Evolutionary conservation across 2,888 invertebrate species (phyloP), one percentile per base, ranked within the genome.

Genomic region (Slavum lentiscoides): DNA sequence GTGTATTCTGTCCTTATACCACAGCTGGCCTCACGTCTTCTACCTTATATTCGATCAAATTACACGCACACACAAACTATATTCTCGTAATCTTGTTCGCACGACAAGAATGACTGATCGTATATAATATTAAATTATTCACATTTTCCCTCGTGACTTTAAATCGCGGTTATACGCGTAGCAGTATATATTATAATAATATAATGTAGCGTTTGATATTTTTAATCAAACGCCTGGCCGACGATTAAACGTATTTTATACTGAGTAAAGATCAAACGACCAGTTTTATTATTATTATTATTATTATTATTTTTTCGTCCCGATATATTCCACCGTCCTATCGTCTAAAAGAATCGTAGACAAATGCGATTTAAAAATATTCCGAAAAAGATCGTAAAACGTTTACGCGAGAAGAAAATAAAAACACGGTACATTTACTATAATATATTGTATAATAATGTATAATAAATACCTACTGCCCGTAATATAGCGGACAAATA

Each of bases 41-140:
- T 53, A 68, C 53, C 23, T 61, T 23, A 19, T 30, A 30, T 30
- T 69, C 55, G 30, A 55, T 69, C 30, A 70, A 37, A 58, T 58
- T 70, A 70, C 37, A 55, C 55, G 30, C 6, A 43, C 9, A 43
- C 9, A 6, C 7, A 39, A 6, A 69, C 49, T 73, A 39, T 55
- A 21, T 55, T 9, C 21, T 6, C 39, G 55, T 21, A 59, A 68
- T 76, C 58, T 58, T 30, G 68, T 76, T 59, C 59, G 13, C 37
- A 68, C 59, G 43, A 69, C 69, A 62, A 53, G 53, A 77, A 69
- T 69, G 61, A 69, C 69, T 21, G 69, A 64, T 64, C 55, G 43
- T 13, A 19, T 13, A 19, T 23, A 30, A 30, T 55, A 53, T 61
- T 15, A 23, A 77, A 69, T 59, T 69, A 77, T 61, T 68, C 53